Conservation (phyloP, 23 tunicate genomes). For the Styela clava region DNA sequence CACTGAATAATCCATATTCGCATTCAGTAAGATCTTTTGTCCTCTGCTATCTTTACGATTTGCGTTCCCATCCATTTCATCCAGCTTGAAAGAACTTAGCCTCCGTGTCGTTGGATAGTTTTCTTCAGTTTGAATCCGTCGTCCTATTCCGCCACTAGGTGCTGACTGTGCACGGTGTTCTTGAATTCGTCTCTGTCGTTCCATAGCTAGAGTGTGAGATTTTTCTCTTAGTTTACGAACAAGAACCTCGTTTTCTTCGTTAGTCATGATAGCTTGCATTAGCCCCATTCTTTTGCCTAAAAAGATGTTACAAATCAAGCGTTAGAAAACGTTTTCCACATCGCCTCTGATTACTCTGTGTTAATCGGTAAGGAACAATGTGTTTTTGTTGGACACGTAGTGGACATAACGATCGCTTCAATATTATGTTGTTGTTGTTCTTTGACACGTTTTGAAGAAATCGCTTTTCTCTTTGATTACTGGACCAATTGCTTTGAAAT, state of each 20-base stretch:
- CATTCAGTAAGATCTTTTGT: slow-evolving; percentile 8
- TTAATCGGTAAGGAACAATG: too few species aligned
- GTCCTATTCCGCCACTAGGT: slow-evolving; percentile 1
- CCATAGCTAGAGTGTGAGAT: slow-evolving; percentile 45
- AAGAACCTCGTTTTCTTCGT: slow-evolving; percentile 68
- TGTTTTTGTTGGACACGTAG: too few species aligned
- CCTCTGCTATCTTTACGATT: slow-evolving; percentile 4
- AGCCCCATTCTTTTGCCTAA: slow-evolving; percentile 22
- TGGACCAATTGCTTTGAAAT: too few species aligned
- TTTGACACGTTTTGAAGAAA: too few species aligned
- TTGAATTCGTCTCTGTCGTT: slow-evolving; percentile 42
- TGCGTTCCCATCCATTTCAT: background rate
- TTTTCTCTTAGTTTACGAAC: slow-evolving; percentile 65
- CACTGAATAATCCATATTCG: background rate
- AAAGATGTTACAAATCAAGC: too few species aligned
- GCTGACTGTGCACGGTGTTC: slow-evolving; percentile 24
- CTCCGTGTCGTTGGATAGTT: background rate
- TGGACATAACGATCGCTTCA: too few species aligned
- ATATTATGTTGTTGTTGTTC: too few species aligned
- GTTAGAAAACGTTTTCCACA: too few species aligned
- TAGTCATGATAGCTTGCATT: slow-evolving; percentile 48
- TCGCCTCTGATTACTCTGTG: too few species aligned
- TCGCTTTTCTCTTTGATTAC: too few species aligned
- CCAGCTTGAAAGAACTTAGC: background rate
- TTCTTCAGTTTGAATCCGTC: slow-evolving; percentile 1